Percentiles rank a stretch among this genome's conserved stretches.
Evolutionary conservation across 1,140 invertebrate species (phyloP).

Genomic region (Drosophila pachea): DNA sequence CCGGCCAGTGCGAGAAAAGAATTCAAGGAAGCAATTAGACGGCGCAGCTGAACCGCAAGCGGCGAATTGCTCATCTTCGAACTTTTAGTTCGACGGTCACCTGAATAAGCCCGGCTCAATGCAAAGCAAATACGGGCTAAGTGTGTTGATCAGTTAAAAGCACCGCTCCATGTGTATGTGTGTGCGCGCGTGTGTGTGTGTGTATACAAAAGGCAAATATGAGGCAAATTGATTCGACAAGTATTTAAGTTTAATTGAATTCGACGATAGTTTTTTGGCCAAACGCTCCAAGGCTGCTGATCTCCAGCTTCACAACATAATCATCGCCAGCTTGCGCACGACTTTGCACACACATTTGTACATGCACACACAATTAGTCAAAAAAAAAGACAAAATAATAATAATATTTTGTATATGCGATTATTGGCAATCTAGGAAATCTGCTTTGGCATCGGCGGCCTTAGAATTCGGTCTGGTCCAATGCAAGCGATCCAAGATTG

Average conservation of each 20-base stretch:
- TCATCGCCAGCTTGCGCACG: slow-evolving; percentile 51
- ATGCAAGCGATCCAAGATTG: slow-evolving; percentile 54
- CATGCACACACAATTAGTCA: slow-evolving; percentile 59
- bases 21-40: slow-evolving; percentile 65
- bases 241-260: slow-evolving; percentile 78
- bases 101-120: slow-evolving; percentile 71
- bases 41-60: slow-evolving; percentile 16
- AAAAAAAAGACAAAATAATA: too few species aligned
- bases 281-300: slow-evolving; percentile 67
- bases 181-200: neutral
- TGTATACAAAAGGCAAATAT: slow-evolving; percentile 9
- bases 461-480: slow-evolving; percentile 50
- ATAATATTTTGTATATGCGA: slow-evolving; percentile 62
- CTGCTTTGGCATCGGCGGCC: slow-evolving; percentile 70
- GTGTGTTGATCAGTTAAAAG: slow-evolving; percentile 36
- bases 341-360: slow-evolving; percentile 38
- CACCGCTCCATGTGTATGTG: neutral
- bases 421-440: slow-evolving; percentile 71
- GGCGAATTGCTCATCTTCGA: slow-evolving; percentile 28
- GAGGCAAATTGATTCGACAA: slow-evolving; percentile 69
- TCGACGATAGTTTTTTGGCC: slow-evolving; percentile 69
- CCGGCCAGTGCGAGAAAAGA: slow-evolving; percentile 32
- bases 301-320: slow-evolving; percentile 56
- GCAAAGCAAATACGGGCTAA: slow-evolving; percentile 65
- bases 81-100: slow-evolving; percentile 29